These are phyloP conservation scores for Copidosoma aretas DNA, from an alignment of 2,888 invertebrate genomes.

Conservation along the genomic window DNA sequence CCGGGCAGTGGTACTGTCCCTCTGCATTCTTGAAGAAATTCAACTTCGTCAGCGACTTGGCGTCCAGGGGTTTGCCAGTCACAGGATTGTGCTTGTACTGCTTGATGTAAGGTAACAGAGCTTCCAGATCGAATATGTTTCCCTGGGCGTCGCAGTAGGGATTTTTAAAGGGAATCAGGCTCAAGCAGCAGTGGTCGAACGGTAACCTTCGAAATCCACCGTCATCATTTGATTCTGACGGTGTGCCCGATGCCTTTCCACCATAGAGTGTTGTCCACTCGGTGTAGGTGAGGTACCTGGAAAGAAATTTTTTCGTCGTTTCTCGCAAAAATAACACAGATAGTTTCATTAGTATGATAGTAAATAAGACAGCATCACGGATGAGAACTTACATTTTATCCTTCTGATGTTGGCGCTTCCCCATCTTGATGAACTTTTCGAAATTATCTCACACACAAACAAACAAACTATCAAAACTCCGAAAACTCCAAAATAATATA, in stretches of 20 bases:
- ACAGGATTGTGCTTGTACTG: slow-evolving; percentile 93
- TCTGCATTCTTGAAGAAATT: slow-evolving; percentile 87
- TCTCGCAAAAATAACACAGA: too few relatives aligned
- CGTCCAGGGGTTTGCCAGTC: slow-evolving; percentile 85
- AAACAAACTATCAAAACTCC: too few relatives aligned
- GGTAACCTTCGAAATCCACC: slow-evolving; percentile 90
- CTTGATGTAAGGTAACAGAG: slow-evolving; percentile 85
- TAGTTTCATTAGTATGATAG: too few relatives aligned
- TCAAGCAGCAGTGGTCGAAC: slow-evolving; percentile 90
- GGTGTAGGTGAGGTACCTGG: slow-evolving; percentile 83
- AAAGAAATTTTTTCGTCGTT: slow-evolving; percentile 23
- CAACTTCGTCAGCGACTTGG: slow-evolving; percentile 82
- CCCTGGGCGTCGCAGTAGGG: slow-evolving; percentile 92
- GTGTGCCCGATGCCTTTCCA: slow-evolving; percentile 75
- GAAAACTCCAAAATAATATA: too few relatives aligned
- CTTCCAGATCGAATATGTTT: slow-evolving; percentile 90
- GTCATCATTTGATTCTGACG: slow-evolving; percentile 74
- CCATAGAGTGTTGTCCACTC: slow-evolving; percentile 92
- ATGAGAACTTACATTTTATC: slow-evolving; percentile 78
- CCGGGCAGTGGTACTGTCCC: slow-evolving; percentile 90
- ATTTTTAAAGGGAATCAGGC: slow-evolving; percentile 88
- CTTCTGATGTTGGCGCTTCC: slow-evolving; percentile 92
- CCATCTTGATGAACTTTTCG: slow-evolving; percentile 70
- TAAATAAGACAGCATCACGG: background rate
- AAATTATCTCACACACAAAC: too few relatives aligned